Base-by-base conservation (phyloP, 2,797 vertebrate species). In the Choloepus didactylus region DNA sequence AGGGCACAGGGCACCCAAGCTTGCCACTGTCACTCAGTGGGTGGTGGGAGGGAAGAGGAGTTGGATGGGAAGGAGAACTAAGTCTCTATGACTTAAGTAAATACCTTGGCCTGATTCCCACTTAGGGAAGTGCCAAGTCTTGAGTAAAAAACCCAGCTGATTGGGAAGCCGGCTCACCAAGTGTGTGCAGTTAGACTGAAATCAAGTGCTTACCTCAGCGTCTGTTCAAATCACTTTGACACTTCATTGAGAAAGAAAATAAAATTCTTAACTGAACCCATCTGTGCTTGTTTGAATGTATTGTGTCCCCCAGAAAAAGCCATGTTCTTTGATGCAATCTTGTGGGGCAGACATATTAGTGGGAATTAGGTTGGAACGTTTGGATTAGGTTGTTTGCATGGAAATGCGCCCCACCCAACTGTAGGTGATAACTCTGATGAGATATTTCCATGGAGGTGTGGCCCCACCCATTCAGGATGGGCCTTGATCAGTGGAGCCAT, bases 211-310 rank as follows among this genome's bases (percentile, higher is more conserved):
- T 35, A 7, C 9, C 23, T 60, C n/a, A 19, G 19, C 79, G 35
- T 23, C 14, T 38, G 46, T 29, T 72, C 86, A 85, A 70, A 87
- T 82, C 2, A 9, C 31, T 79, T 56, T 49, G 83, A 85, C 29
- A 38, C 51, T 66, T 89, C 77, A 67, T 31, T 96, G 90, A 92
- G 25, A 82, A 87, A 75, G 81, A 95, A 93, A 92, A 89, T 46
- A 75, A 88, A 94, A 87, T 19, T 4, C 56, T 93, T 83, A 73
- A n/a, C 18, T 67, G 66, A 81, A 80, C 8, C 16, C 35, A 35
- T 35, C 35, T 35, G 35, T 35, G 35, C 35, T 35, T 35, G 35
- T 35, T 35, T 35, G 35, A 35, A 35, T 35, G 35, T 35, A 35
- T 35, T 35, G 35, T 35, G 35, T 35, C 35, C 35, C 35, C 35